Conservation (phyloP, 2,113 vertebrate genomes). For the Percopsis transmontana region DNA sequence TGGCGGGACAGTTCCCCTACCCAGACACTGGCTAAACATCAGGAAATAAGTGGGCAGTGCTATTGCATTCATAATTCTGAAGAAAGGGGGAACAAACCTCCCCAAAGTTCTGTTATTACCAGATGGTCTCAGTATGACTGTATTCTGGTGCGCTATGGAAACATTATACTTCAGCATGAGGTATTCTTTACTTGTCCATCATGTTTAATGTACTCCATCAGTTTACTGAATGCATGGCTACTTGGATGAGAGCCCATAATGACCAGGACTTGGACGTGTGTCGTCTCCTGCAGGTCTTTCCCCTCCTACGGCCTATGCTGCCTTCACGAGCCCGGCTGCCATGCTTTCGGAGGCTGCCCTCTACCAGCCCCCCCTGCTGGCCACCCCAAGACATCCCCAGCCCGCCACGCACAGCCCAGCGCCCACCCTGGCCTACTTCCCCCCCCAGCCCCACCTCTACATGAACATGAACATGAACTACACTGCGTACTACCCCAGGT, state of each 20-base stretch:
- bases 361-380: constrained; percentile 89
- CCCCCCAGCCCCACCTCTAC: constrained; percentile 88
- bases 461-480: constrained; percentile 94
- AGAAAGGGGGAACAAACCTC: too few relatives aligned
- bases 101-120: too few relatives aligned
- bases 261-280: neutral
- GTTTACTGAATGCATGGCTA: neutral
- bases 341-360: constrained; percentile 88
- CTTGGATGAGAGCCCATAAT: neutral
- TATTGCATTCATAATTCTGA: too few relatives aligned
- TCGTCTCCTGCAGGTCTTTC: constrained; percentile 84
- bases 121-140: too few relatives aligned
- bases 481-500: constrained; percentile 98
- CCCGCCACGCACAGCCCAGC: constrained; percentile 73
- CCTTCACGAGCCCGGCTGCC: constrained; percentile 85
- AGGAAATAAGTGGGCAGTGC: too few relatives aligned
- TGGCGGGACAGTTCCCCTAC: too few relatives aligned
- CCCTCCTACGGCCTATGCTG: constrained; percentile 87
- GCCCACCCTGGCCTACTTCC: constrained; percentile 89
- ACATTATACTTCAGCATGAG: too few relatives aligned
- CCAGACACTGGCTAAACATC: too few relatives aligned
- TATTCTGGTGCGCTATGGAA: too few relatives aligned
- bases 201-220: too few relatives aligned
- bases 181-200: too few relatives aligned
- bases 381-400: constrained; percentile 83